Base-by-base conservation (phyloP, 2,888 invertebrate species). In the Cheilosia variabilis region DNA sequence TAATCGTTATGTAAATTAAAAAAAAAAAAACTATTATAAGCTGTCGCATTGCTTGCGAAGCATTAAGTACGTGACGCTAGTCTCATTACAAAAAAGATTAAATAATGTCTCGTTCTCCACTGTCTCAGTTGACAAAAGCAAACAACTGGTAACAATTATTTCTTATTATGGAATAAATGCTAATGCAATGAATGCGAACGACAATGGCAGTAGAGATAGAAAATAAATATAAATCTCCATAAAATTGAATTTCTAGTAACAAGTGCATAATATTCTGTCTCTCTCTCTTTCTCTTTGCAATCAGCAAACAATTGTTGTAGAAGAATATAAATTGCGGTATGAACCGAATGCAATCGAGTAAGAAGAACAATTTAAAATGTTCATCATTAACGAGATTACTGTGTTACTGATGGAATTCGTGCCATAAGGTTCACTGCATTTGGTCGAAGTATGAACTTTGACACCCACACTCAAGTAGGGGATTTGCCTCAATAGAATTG, bases 341-440 rank as follows among this genome's bases (percentile, higher is more conserved):
- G 27, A 34, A 47, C 31, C 24, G 24, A 69, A 19, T 34, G 17
- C 57, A 57, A 57, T 45, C 57, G 53, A 13, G 55, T 27, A n/a
- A 50, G 24, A 15, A 52, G 22, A 41, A 19, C 22, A 50, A 66
- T 58, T 52, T 31, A n/a, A 45, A 53, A 45, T 53, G 45, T 55
- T 63, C 13, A 17, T 34, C 52, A 55, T 73, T 73, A 79, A 79
- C 65, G 78, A 76, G 81, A 75, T 81, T 81, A 63, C 58, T 47
- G 27, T 57, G 81, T 45, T 58, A 69, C 69, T 69, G 22, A 52
- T 69, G 9, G 58, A 75, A 69, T 69, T 37, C 41, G 81, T 69
- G 75, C 34, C 65, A 65, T 58, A 52, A 10, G 76, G 81, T 75
- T 81, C 81, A 65, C 10, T 81, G 81, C 69, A 76, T 81, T 65